Percentiles rank a stretch among this genome's conserved stretches.
phyloP scores from a whole-genome alignment of 1,140 invertebrate genomes.

The Stratiolaelaps scimitus region DNA sequence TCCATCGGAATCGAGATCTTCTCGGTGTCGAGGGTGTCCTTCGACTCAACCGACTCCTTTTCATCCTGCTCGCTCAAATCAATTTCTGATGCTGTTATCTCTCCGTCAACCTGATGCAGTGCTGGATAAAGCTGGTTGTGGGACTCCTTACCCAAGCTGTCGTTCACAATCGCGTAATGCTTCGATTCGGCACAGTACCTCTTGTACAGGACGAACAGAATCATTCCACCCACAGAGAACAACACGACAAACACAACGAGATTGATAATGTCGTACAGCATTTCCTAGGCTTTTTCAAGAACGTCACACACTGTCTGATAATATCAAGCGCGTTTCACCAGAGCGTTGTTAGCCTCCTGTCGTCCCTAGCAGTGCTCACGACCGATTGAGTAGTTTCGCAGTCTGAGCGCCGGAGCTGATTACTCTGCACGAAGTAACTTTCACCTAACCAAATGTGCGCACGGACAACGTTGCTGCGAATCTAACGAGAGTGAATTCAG shows the following conservation, averaged over 20 bases:
- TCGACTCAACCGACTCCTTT: constrained; percentile 10
- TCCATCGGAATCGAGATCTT: background rate
- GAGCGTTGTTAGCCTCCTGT: no score
- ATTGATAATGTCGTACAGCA: constrained; percentile 2
- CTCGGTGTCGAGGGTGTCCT: constrained; percentile 1
- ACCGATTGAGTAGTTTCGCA: no score
- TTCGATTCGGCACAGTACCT: constrained; percentile 13
- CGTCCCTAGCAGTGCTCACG: no score
- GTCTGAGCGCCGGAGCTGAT: no score
- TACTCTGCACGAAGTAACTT: no score
- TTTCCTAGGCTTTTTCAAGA: background rate
- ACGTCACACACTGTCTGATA: no score
- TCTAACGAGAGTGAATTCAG: no score
- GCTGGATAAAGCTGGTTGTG: background rate
- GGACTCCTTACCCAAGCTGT: background rate
- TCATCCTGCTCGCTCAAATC: constrained; percentile 14
- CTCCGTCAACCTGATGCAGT: background rate
- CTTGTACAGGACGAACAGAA: background rate
- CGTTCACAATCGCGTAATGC: background rate
- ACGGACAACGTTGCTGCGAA: no score
- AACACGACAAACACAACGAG: constrained; percentile 1
- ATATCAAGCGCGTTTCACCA: no score
- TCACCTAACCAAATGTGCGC: no score
- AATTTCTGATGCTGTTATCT: background rate
- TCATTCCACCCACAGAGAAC: background rate